phyloP scores from a whole-genome alignment of 2,797 vertebrate genomes.

The Miichthys miiuy region DNA sequence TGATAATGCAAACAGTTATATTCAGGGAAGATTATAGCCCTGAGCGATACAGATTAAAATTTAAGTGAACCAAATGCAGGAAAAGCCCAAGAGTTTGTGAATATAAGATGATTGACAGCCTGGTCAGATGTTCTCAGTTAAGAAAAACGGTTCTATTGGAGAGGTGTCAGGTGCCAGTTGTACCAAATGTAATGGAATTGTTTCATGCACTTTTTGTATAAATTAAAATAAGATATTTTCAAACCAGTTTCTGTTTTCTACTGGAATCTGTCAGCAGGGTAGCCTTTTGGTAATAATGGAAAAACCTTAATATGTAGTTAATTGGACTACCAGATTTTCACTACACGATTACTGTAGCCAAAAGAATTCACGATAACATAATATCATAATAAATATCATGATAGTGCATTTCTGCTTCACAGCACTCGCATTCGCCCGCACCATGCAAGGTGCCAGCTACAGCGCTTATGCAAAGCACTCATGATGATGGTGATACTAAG shows the following conservation, averaged over 20 bases:
- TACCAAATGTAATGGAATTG: not conserved
- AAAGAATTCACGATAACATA: no score
- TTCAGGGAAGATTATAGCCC: not conserved
- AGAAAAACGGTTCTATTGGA: no score
- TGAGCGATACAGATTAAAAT: not conserved
- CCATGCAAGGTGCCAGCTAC: no score
- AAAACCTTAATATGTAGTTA: not conserved
- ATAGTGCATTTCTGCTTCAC: no score
- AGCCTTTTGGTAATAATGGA: not conserved
- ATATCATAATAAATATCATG: no score
- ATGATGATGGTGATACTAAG: no score
- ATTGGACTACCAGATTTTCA: no score
- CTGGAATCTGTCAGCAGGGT: not conserved
- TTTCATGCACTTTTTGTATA: conserved; percentile 29
- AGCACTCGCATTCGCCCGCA: no score
- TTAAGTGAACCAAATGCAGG: not conserved
- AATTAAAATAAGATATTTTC: conserved; percentile 31
- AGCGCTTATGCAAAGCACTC: no score
- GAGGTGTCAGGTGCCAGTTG: not conserved
- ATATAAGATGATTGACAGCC: not conserved
- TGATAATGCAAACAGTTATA: not conserved
- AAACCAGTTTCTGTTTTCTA: not conserved
- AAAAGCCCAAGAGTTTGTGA: not conserved
- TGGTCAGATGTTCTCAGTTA: no score
- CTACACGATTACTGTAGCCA: no score